Conservation (phyloP, 2,888 invertebrate genomes). For the Nomada ferruginata region DNA sequence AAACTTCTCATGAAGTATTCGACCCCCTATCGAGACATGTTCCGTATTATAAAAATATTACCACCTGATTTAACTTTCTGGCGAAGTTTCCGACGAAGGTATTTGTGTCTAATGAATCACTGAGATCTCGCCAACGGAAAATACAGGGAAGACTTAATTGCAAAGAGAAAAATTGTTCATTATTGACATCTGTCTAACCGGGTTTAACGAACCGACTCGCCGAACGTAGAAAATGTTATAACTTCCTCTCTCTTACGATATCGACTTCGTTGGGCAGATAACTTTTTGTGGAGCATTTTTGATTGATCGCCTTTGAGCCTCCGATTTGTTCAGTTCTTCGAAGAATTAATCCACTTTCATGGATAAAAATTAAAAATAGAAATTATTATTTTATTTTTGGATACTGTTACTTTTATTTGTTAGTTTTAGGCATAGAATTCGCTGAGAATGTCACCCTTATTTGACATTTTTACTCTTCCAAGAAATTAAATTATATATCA, state of each 20-base stretch:
- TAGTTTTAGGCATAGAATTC: too few relatives aligned
- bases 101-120: not conserved
- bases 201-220: slow-evolving; percentile 34
- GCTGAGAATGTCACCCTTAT: too few relatives aligned
- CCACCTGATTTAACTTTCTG: slow-evolving; percentile 16
- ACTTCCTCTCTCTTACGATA: not conserved
- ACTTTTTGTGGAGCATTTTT: not conserved
- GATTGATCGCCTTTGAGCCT: not conserved
- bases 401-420: too few relatives aligned
- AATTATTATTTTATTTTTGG: not conserved
- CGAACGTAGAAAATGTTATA: slow-evolving; percentile 1
- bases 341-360: not conserved
- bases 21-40: not conserved
- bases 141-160: slow-evolving; percentile 24
- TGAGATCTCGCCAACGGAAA: not conserved
- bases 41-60: slow-evolving; percentile 7
- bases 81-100: slow-evolving; percentile 5
- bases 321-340: not conserved
- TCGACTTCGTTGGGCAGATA: not conserved
- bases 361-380: not conserved
- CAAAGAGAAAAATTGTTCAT: slow-evolving; percentile 13
- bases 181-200: slow-evolving; percentile 39
- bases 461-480: too few relatives aligned
- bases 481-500: too few relatives aligned
- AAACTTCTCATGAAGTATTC: not conserved